A percentile compares a stretch with the other conserved stretches of the same genome.
Evolutionary conservation across 2,113 vertebrate genomes (phyloP).

Genomic region (Lota lota): DNA sequence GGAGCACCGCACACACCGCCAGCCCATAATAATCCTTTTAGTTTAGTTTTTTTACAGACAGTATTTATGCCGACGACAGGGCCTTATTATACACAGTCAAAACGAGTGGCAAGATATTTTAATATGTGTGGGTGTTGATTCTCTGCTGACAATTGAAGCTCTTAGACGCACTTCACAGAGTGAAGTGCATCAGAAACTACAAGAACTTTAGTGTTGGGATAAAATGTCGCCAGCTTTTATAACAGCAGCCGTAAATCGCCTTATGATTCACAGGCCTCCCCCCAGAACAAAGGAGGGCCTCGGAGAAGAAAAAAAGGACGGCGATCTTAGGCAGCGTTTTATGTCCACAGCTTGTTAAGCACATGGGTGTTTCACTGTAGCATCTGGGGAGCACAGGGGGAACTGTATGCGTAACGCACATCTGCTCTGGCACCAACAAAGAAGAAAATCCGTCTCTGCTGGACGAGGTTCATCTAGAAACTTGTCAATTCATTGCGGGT

Average conservation of each 20-base stretch:
- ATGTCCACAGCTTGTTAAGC: conserved; percentile 80
- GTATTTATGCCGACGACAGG: too few relatives aligned
- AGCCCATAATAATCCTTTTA: too few relatives aligned
- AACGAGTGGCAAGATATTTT: conserved; percentile 25
- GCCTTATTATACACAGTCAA: conserved; percentile 60
- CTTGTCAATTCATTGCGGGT: conserved; percentile 40
- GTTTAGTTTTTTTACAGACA: too few relatives aligned
- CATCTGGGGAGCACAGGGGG: conserved; percentile 75
- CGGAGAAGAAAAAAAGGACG: conserved; percentile 43
- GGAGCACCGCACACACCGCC: neutral
- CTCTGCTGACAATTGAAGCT: conserved; percentile 57
- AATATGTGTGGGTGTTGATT: conserved; percentile 45
- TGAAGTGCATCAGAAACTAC: conserved; percentile 16
- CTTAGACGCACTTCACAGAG: conserved; percentile 50
- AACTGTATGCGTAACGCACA: conserved; percentile 61
- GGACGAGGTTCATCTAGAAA: conserved; percentile 62
- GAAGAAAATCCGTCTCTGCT: conserved; percentile 53
- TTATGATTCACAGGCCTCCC: conserved; percentile 52
- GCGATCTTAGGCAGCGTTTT: conserved; percentile 72
- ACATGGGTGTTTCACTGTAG: conserved; percentile 70
- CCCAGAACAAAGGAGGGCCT: conserved; percentile 59
- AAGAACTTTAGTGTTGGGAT: conserved; percentile 57
- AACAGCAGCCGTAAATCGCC: conserved; percentile 64
- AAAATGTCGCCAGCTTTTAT: conserved; percentile 66
- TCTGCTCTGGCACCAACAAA: conserved; percentile 66